Evolutionary conservation across 2,113 vertebrate species (phyloP).

Genomic region (Ceuthmochares aereus): DNA sequence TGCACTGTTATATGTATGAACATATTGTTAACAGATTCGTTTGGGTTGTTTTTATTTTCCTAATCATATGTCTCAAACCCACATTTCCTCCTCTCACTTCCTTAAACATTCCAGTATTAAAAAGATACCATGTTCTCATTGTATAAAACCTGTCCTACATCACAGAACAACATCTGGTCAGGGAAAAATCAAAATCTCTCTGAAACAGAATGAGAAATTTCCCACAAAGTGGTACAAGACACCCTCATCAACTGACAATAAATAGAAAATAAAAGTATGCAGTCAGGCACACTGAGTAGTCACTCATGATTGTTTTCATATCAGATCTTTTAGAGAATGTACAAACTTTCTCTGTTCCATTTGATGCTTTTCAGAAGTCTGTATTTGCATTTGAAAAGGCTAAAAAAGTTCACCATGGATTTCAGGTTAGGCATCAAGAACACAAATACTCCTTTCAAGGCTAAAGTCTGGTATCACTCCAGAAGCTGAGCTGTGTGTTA

Average conservation of each 20-base stretch:
- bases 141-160: background rate
- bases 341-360: slow-evolving; percentile 9
- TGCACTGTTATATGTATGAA: background rate
- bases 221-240: background rate
- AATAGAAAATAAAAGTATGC: slow-evolving; percentile 17
- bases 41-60: background rate
- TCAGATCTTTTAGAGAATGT: background rate
- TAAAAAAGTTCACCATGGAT: background rate
- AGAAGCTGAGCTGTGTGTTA: background rate
- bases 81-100: background rate
- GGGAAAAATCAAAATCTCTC: background rate
- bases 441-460: background rate
- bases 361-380: background rate
- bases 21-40: slow-evolving; percentile 25
- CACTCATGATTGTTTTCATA: slow-evolving; percentile 46
- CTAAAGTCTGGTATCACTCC: background rate
- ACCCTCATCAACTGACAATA: slow-evolving; percentile 3
- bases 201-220: background rate
- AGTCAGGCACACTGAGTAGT: slow-evolving; percentile 28
- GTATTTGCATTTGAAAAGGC: background rate
- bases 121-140: background rate
- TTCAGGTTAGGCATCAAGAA: background rate
- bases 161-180: background rate
- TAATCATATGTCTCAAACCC: background rate
- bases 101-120: background rate